phyloP scores from a whole-genome alignment of 2,113 vertebrate genomes.

The Suncus etruscus region DNA sequence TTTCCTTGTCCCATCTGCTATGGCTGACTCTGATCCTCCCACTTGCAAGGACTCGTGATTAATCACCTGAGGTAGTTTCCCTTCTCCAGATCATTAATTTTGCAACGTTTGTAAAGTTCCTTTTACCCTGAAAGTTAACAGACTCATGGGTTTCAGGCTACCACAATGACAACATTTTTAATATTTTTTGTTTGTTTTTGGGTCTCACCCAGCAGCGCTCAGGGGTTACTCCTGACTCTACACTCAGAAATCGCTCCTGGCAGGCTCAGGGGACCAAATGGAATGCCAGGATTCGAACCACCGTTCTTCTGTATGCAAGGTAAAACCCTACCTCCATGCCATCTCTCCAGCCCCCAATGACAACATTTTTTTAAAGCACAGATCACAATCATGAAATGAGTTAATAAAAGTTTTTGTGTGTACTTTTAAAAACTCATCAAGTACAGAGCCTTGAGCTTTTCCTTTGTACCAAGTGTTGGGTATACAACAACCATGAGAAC shows the following conservation, averaged over 20 bases:
- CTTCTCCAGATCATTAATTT: background rate
- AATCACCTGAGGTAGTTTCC: background rate
- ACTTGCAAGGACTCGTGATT: no score
- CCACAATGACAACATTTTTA: background rate
- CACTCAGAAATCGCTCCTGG: no score
- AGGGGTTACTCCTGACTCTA: no score
- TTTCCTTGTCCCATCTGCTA: background rate
- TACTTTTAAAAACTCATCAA: background rate
- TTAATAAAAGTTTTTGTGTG: background rate
- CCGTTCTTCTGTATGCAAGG: no score
- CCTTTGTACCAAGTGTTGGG: background rate
- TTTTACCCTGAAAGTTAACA: background rate
- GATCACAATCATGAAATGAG: slow-evolving; percentile 30
- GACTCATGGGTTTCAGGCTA: background rate
- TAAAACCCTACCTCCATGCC: no score
- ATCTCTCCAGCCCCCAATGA: background rate
- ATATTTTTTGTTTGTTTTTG: no score
- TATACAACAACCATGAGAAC: background rate
- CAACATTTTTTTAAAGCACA: slow-evolving; percentile 22
- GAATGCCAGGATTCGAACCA: no score
- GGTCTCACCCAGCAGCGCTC: no score
- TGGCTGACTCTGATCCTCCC: background rate
- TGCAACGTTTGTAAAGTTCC: background rate
- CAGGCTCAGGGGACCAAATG: no score
- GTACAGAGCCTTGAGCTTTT: background rate